These are phyloP conservation scores for Tolmerus cingulatus DNA, from an alignment of 2,888 invertebrate species.

Conservation along the genomic window DNA sequence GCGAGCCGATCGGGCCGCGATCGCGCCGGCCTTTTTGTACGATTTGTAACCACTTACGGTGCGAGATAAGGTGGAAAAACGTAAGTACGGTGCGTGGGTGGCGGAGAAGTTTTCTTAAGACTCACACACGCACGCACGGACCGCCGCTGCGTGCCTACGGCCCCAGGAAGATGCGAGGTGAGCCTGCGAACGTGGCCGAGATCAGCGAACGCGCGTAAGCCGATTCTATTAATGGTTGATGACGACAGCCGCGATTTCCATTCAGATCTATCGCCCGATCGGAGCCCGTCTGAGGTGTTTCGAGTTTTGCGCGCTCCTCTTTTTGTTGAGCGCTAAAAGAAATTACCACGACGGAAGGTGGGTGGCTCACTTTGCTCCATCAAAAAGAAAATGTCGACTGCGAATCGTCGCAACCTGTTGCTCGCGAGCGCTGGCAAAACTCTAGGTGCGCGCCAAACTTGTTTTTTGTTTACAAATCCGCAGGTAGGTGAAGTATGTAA, in stretches of 20 bases:
- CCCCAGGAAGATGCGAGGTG: conserved; percentile 27
- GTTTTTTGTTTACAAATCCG: conserved; percentile 24
- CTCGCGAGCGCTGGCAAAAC: background rate
- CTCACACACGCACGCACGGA: background rate
- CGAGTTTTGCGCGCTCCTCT: conserved; percentile 19
- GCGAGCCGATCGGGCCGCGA: background rate
- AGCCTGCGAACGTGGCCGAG: background rate
- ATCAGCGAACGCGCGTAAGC: conserved; percentile 4
- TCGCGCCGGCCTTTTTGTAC: conserved; percentile 12
- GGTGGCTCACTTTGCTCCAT: conserved; percentile 17
- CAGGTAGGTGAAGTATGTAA: conserved; percentile 40
- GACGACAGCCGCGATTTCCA: conserved; percentile 35
- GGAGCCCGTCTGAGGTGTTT: conserved; percentile 16
- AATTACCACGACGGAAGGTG: conserved; percentile 32
- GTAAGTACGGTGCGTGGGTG: conserved; percentile 29
- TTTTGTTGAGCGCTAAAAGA: background rate
- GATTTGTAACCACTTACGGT: conserved; percentile 40
- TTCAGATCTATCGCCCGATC: conserved; percentile 30
- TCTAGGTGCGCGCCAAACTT: conserved; percentile 2
- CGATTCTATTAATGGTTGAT: conserved; percentile 43
- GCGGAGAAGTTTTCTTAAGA: background rate
- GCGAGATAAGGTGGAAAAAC: conserved; percentile 29
- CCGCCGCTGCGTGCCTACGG: background rate
- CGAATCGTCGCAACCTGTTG: conserved; percentile 35
- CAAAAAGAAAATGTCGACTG: conserved; percentile 11